Conservation (phyloP, 1,140 invertebrate genomes). For the Polypedilum pembai region DNA sequence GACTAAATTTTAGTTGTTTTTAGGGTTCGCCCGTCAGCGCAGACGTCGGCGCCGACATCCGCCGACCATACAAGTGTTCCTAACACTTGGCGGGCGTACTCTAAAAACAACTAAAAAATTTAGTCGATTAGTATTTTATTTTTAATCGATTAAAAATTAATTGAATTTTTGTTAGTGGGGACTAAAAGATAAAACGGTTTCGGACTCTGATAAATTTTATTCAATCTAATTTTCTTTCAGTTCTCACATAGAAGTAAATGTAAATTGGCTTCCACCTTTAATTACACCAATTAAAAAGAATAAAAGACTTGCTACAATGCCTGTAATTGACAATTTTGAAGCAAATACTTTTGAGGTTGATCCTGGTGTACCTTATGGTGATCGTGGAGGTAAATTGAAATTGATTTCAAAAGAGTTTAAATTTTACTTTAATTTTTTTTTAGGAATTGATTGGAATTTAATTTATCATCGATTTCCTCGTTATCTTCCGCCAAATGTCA, state of each 20-base stretch:
- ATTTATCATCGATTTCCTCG: conserved; percentile 86
- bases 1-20: too few species aligned
- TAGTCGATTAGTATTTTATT: too few species aligned
- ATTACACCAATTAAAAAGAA: neutral
- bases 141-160: too few species aligned
- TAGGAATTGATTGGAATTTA: conserved; percentile 93
- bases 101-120: too few species aligned
- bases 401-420: neutral
- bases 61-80: too few species aligned
- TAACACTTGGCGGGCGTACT: too few species aligned
- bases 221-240: neutral
- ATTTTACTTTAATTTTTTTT: neutral
- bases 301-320: neutral
- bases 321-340: neutral
- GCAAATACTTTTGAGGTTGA: neutral
- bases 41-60: too few species aligned
- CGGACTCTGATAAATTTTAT: too few species aligned
- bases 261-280: conserved; percentile 25
- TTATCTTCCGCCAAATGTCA: conserved; percentile 71
- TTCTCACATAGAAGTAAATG: conserved; percentile 1
- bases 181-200: too few species aligned
- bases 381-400: neutral
- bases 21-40: too few species aligned
- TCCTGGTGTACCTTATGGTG: neutral
- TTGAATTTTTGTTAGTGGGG: too few species aligned